Conservation (phyloP, 1,140 invertebrate species). For the Zaprionus taronus region DNA sequence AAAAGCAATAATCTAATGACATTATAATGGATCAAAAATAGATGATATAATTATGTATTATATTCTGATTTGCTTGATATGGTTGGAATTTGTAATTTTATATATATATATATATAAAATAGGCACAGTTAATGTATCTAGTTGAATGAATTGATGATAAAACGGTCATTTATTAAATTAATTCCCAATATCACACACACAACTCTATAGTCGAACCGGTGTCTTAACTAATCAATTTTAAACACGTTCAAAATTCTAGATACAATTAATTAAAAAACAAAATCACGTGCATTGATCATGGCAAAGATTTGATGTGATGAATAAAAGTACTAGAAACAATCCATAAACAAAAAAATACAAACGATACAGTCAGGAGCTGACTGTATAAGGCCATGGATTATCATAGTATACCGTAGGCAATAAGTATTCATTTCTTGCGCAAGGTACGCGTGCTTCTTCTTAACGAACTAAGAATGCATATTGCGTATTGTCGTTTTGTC, state of each 20-base stretch:
- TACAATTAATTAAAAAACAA: neutral
- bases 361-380: too few species aligned
- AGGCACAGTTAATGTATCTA: neutral
- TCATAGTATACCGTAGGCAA: too few species aligned
- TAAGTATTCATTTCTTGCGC: too few species aligned
- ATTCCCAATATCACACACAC: neutral
- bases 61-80: neutral
- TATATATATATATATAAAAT: neutral
- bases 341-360: neutral
- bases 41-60: conserved; percentile 30
- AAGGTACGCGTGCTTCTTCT: too few species aligned
- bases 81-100: conserved; percentile 1
- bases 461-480: too few species aligned
- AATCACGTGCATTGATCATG: neutral
- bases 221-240: conserved; percentile 1
- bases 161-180: neutral
- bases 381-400: too few species aligned
- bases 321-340: neutral
- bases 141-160: neutral
- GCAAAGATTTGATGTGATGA: neutral
- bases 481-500: too few species aligned
- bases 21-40: conserved; percentile 33
- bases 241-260: neutral
- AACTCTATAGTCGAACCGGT: neutral
- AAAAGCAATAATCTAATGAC: conserved; percentile 39